Conservation (phyloP, 1,140 invertebrate species). For the Bombus breviceps region DNA sequence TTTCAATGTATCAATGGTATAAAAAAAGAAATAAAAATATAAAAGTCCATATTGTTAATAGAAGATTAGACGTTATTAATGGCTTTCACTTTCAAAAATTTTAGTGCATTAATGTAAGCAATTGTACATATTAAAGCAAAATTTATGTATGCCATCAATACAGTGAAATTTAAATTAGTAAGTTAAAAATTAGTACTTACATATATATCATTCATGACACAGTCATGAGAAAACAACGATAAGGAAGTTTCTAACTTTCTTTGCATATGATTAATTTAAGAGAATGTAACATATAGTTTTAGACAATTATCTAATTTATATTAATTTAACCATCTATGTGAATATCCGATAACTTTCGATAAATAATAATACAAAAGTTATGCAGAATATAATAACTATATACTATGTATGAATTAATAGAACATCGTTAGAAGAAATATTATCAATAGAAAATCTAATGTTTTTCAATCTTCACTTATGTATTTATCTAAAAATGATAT, state of each 20-base stretch:
- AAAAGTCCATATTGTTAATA: not conserved
- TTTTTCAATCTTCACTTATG: conserved; percentile 35
- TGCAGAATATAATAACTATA: conserved; percentile 11
- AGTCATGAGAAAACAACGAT: conserved; percentile 24
- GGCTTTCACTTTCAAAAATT: not conserved
- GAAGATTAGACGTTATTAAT: conserved; percentile 12
- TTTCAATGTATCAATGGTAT: conserved; percentile 73
- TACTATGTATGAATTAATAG: conserved; percentile 15
- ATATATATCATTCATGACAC: conserved; percentile 23
- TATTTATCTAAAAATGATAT: conserved; percentile 46
- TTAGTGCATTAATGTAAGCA: conserved; percentile 2
- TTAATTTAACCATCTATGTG: not conserved
- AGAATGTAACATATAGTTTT: conserved; percentile 22
- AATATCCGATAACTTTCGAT: not conserved
- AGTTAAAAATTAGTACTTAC: conserved; percentile 41
- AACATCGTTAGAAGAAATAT: conserved; percentile 19
- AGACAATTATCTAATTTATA: conserved; percentile 1
- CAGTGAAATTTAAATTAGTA: conserved; percentile 63
- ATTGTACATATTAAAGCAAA: conserved; percentile 33
- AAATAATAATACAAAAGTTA: conserved; percentile 37
- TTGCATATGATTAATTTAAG: conserved; percentile 20
- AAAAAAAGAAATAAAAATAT: conserved; percentile 56
- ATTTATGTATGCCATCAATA: conserved; percentile 64
- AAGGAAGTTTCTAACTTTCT: not conserved
- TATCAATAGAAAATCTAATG: conserved; percentile 42